These are phyloP conservation scores for Callaeas wilsoni DNA, from an alignment of 2,113 vertebrate species.

Conservation along the genomic window DNA sequence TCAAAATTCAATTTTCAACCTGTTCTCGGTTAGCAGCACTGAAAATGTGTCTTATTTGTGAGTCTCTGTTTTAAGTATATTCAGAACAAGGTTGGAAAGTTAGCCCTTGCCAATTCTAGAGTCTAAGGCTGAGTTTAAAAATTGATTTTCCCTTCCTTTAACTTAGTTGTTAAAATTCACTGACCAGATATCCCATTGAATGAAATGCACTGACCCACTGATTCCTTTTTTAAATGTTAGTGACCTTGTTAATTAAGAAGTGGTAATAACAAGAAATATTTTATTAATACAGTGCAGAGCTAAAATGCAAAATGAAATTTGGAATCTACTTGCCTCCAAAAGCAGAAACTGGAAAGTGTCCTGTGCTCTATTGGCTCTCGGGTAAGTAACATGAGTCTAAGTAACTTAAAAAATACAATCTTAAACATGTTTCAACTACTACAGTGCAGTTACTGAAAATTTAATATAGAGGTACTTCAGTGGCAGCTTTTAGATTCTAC, in stretches of 20 bases:
- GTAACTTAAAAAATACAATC: not conserved
- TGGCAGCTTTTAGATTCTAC: not conserved
- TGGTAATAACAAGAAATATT: not conserved
- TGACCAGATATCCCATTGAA: not conserved
- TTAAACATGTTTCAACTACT: not conserved
- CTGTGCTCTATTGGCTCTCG: conserved; percentile 93
- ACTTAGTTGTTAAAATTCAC: not conserved
- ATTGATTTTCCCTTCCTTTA: not conserved
- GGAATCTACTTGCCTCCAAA: conserved; percentile 91
- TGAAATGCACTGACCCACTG: not conserved
- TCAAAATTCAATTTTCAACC: not conserved
- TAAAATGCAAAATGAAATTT: conserved; percentile 97
- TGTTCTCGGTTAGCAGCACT: not conserved
- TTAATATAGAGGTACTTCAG: not conserved
- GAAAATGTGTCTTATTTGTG: not conserved
- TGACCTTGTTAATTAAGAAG: not conserved
- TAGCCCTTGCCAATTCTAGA: not conserved
- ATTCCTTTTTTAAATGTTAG: not conserved
- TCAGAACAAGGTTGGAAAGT: not conserved
- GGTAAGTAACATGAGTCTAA: conserved; percentile 69
- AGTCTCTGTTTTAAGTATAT: not conserved
- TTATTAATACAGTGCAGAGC: conserved; percentile 77
- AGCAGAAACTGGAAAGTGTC: conserved; percentile 85
- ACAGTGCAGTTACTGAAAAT: not conserved
- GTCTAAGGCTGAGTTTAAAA: not conserved